Evolutionary conservation across 2,113 vertebrate genomes (phyloP), one percentile per base, ranked within the genome.

Genomic region (Trochalopteron elliotii): DNA sequence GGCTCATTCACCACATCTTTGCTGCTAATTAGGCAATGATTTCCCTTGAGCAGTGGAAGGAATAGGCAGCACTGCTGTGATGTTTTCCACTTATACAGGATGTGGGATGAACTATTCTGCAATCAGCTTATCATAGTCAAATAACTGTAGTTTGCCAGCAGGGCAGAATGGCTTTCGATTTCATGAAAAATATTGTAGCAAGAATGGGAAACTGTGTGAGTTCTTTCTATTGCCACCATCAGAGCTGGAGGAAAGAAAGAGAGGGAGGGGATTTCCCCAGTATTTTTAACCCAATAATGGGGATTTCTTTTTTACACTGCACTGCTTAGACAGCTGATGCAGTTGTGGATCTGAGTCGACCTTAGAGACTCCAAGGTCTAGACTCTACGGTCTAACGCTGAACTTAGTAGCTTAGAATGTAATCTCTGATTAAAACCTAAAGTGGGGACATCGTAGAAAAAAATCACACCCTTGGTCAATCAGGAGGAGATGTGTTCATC

Each of bases 31-130:
- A 96, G 64, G 63, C 76, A 94, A 63, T 83, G 67, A 61, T 96
- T 97, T 93, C 95, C 68, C 82, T 64, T 92, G 74, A 92, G 71
- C 86, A 95, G 91, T 86, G 96, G 96, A 96, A 95, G 96, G 89
- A 97, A 97, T 85, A 44, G 95, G 88, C 83, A 92, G 83, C 60
- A 65, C 44, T 5, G 5, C 72, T 76, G 56, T 5, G 39, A 89
- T 90, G 84, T 96, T 96, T 97, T 96, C 96, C 91, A 92, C 94
- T 95, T 63, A 90, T 89, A 95, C 88, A 97, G 95, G 95, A 96
- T 96, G 92, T 95, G 96, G 94, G 93, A 91, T 83, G 94, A 83
- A 69, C 91, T 96, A 80, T 80, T 94, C 89, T 90, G 71, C 81
- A 86, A 93, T 80, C 87, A 91, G 75, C 71, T 95, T 95, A 90